A percentile compares a stretch with the other conserved stretches of the same genome.
phyloP scores from a whole-genome alignment of 2,797 vertebrate species.

The Darevskia mixta region DNA sequence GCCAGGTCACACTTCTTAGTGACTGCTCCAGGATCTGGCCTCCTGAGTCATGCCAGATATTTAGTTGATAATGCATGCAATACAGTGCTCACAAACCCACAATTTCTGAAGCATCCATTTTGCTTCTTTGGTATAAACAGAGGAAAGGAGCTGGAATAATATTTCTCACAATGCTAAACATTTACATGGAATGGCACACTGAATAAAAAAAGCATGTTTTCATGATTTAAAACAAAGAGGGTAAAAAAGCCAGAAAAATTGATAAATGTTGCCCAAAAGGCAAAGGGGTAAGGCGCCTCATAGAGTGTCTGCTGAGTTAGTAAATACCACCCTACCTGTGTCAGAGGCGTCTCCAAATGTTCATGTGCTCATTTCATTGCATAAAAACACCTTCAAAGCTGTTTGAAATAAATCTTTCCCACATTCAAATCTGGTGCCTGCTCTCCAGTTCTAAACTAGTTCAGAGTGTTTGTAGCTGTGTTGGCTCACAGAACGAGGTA shows the following conservation, averaged over 20 bases:
- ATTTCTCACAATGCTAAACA: background rate
- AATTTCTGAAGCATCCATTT: background rate
- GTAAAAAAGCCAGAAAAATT: background rate
- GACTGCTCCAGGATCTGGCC: too few relatives aligned
- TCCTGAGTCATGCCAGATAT: too few relatives aligned
- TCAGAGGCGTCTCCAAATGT: background rate
- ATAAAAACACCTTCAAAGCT: constrained; percentile 4
- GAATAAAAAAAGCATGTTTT: constrained; percentile 27
- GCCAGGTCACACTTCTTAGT: too few relatives aligned
- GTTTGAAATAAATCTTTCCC: background rate
- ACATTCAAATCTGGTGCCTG: constrained; percentile 7
- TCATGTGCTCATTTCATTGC: background rate
- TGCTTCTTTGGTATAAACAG: background rate
- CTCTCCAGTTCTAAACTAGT: background rate
- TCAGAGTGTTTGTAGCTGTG: background rate
- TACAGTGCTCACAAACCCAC: background rate
- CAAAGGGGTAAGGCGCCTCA: background rate
- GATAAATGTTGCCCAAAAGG: background rate
- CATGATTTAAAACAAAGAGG: constrained; percentile 22
- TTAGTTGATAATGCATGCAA: too few relatives aligned
- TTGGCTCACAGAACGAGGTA: background rate
- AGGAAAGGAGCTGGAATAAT: background rate
- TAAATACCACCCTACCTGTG: constrained; percentile 13
- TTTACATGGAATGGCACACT: background rate
- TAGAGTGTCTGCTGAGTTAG: background rate